Percentiles rank a stretch among this genome's conserved stretches.
phyloP scores from a whole-genome alignment of 2,113 vertebrate species.

The Aix galericulata region DNA sequence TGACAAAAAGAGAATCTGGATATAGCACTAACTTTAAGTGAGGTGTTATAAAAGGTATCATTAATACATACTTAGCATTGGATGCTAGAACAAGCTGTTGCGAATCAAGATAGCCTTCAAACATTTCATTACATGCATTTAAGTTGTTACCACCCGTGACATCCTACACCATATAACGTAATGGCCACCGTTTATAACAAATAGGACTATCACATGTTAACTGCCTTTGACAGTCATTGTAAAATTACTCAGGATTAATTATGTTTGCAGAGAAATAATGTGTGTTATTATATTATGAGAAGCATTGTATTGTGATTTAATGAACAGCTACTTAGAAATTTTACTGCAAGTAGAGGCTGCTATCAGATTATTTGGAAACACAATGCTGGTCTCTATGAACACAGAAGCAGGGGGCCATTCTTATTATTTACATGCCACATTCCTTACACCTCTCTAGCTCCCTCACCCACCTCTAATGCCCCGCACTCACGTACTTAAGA shows the following conservation, averaged over 20 bases:
- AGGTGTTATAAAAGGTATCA: background rate
- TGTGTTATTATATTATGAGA: background rate
- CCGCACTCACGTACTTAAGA: background rate
- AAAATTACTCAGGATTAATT: slow-evolving; percentile 16
- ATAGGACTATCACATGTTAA: background rate
- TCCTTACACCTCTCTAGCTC: accelerated
- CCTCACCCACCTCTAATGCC: too few relatives aligned
- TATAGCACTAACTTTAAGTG: background rate
- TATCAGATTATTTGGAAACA: background rate
- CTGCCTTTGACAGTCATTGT: background rate
- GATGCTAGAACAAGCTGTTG: background rate
- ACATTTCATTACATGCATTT: background rate
- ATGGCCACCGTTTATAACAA: background rate
- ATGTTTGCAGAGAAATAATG: background rate
- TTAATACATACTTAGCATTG: background rate
- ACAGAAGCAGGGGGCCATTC: background rate
- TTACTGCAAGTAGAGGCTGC: background rate
- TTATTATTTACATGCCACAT: accelerated
- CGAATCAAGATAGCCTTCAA: background rate
- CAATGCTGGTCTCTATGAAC: background rate
- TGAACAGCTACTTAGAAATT: background rate
- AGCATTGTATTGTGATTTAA: background rate
- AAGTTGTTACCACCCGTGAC: background rate
- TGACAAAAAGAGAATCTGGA: background rate
- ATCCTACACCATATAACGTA: background rate